Conservation (phyloP, 2,797 vertebrate genomes). For the Chelidonichthys spinosus region DNA sequence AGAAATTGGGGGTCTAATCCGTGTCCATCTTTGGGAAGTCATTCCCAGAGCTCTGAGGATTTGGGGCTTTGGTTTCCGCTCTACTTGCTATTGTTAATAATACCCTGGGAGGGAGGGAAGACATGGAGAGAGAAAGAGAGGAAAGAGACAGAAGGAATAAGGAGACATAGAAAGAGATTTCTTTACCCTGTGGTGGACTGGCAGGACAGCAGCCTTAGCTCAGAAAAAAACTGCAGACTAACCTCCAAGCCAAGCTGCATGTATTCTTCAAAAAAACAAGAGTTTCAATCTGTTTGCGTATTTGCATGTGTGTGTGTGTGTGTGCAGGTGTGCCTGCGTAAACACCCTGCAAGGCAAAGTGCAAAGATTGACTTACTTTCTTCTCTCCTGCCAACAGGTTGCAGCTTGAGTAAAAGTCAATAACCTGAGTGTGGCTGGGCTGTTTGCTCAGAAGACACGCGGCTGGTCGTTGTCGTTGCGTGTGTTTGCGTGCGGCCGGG, state of each 20-base stretch:
- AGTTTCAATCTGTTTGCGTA: slow-evolving; percentile 30
- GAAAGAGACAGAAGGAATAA: slow-evolving; percentile 66
- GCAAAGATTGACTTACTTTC: slow-evolving; percentile 77
- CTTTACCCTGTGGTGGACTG: slow-evolving; percentile 74
- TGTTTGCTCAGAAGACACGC: slow-evolving; percentile 84
- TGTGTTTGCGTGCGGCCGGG: slow-evolving; percentile 63
- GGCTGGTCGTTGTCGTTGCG: slow-evolving; percentile 28
- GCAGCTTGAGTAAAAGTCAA: slow-evolving; percentile 84
- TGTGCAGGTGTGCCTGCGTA: slow-evolving; percentile 33
- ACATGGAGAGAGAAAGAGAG: slow-evolving; percentile 74
- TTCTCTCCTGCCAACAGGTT: slow-evolving; percentile 70
- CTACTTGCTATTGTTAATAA: slow-evolving; percentile 95
- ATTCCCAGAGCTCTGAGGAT: slow-evolving; percentile 85
- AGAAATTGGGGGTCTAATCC: slow-evolving; percentile 85
- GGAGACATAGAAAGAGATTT: slow-evolving; percentile 71
- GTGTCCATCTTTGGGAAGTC: slow-evolving; percentile 85
- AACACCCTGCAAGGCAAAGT: slow-evolving; percentile 53
- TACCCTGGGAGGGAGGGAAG: slow-evolving; percentile 80
- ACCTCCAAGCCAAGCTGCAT: slow-evolving; percentile 44
- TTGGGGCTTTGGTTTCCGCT: slow-evolving; percentile 89
- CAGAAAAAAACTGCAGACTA: slow-evolving; percentile 62
- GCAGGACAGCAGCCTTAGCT: slow-evolving; percentile 60
- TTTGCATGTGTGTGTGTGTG: slow-evolving; percentile 17
- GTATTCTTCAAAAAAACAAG: slow-evolving; percentile 35
- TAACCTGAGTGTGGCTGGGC: slow-evolving; percentile 76